A percentile compares a stretch with the other conserved stretches of the same genome.
Conservation (phyloP, 1,140 invertebrate species). For the Scaptodrosophila lebanonensis region DNA sequence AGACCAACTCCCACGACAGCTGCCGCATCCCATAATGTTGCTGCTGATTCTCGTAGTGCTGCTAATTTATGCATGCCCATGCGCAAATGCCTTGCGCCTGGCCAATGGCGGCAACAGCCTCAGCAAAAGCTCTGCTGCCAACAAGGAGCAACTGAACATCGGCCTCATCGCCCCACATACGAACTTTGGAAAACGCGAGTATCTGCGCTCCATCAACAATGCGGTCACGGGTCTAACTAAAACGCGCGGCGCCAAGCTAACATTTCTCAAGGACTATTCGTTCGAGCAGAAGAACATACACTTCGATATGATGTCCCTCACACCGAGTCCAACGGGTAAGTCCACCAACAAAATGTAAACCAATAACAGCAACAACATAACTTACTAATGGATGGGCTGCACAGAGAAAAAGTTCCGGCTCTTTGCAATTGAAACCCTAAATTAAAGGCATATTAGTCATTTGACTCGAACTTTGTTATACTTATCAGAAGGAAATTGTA, state of each 20-base stretch:
- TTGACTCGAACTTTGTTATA: no score
- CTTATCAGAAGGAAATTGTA: no score
- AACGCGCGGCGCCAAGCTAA: conserved; percentile 79
- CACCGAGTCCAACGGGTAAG: conserved; percentile 86
- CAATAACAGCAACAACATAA: no score
- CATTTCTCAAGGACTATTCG: conserved; percentile 82
- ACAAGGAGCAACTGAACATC: conserved; percentile 78
- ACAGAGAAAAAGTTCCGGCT: no score
- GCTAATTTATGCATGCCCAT: conserved; percentile 31
- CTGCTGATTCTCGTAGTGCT: conserved; percentile 12
- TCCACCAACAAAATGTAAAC: no score
- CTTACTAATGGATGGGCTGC: no score
- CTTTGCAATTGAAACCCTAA: no score
- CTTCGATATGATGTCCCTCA: conserved; percentile 83
- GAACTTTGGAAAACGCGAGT: conserved; percentile 81
- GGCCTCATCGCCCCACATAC: conserved; percentile 80
- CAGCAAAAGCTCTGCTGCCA: conserved; percentile 49
- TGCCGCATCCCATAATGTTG: conserved; percentile 2
- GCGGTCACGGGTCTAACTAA: conserved; percentile 81
- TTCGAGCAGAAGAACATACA: conserved; percentile 82
- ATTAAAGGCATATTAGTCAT: no score
- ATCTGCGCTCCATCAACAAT: conserved; percentile 82
- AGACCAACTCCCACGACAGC: not conserved
- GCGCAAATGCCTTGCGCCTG: conserved; percentile 43
- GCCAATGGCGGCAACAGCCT: conserved; percentile 59